phyloP scores from a whole-genome alignment of 2,113 vertebrate genomes.

The Marmota monax region DNA sequence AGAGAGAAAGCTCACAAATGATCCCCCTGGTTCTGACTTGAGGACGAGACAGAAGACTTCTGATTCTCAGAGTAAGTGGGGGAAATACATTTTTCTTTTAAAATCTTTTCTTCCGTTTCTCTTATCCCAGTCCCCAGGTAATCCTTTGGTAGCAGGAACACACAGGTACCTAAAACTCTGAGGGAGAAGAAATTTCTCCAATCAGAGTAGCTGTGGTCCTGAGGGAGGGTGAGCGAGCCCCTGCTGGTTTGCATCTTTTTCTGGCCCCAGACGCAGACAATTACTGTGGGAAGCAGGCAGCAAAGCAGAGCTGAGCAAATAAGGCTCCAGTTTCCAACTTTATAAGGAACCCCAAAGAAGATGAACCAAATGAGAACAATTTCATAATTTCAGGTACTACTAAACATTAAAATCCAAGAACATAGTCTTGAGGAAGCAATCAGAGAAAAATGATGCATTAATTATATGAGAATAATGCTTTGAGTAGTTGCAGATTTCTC shows the following conservation, averaged over 20 bases:
- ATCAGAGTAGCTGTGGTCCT: not conserved
- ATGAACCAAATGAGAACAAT: not conserved
- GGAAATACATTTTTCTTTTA: not conserved
- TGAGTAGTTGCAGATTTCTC: not conserved
- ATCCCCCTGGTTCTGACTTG: not conserved
- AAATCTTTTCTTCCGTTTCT: slow-evolving; percentile 12
- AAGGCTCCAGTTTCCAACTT: not conserved
- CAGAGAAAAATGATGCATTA: slow-evolving; percentile 25
- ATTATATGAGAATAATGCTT: slow-evolving; percentile 2
- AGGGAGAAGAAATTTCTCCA: not conserved
- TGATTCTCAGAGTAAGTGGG: not conserved
- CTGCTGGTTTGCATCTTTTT: not conserved
- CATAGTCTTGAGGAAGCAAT: slow-evolving; percentile 8
- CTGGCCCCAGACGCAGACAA: not conserved
- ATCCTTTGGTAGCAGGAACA: not conserved
- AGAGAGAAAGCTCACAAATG: not conserved
- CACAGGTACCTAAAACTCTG: not conserved
- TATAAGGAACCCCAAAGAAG: not conserved
- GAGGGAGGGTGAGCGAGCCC: not conserved
- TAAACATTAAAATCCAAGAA: slow-evolving; percentile 23
- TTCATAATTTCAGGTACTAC: not conserved
- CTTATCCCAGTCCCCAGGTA: not conserved
- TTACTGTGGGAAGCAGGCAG: not conserved
- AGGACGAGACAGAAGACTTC: not conserved
- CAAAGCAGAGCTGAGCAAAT: not conserved